Evolutionary conservation across 2,797 vertebrate genomes (phyloP).

Genomic region (Gephyroberyx darwinii): DNA sequence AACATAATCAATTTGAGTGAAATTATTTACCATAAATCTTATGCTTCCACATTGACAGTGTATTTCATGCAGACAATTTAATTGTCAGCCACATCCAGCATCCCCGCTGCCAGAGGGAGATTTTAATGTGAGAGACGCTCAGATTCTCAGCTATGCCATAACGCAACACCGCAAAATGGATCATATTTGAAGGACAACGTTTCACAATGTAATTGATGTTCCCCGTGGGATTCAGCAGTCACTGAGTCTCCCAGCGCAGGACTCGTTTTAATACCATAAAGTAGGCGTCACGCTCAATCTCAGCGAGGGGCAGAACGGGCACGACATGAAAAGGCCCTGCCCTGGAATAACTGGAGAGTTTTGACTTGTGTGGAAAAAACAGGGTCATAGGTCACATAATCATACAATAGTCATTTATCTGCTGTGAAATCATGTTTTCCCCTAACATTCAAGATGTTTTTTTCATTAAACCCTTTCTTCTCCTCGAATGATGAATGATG

Average conservation of each 20-base stretch:
- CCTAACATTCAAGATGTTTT: slow-evolving; percentile 47
- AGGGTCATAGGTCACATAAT: slow-evolving; percentile 63
- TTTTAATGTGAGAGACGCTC: slow-evolving; percentile 67
- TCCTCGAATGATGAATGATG: slow-evolving; percentile 42
- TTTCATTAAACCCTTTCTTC: slow-evolving; percentile 49
- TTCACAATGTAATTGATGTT: slow-evolving; percentile 79
- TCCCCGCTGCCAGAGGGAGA: slow-evolving; percentile 68
- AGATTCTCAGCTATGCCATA: slow-evolving; percentile 70
- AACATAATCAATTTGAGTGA: slow-evolving; percentile 69
- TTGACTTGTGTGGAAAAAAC: slow-evolving; percentile 57
- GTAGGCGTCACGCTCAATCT: slow-evolving; percentile 64
- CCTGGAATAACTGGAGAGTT: slow-evolving; percentile 58
- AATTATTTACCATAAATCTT: slow-evolving; percentile 71
- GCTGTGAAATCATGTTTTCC: slow-evolving; percentile 55
- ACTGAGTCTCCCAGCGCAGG: slow-evolving; percentile 62
- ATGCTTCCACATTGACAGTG: slow-evolving; percentile 56
- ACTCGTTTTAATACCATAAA: slow-evolving; percentile 62
- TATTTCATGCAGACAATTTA: slow-evolving; percentile 74
- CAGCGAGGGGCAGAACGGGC: slow-evolving; percentile 53
- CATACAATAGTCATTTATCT: slow-evolving; percentile 66
- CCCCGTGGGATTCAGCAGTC: slow-evolving; percentile 71
- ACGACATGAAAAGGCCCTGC: slow-evolving; percentile 44
- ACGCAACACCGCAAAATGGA: slow-evolving; percentile 73
- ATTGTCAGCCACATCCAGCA: slow-evolving; percentile 78
- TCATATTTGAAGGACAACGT: slow-evolving; percentile 75